These are phyloP conservation scores for Turritopsis rubra DNA, from an alignment of 30 jellyfish, hydroid and myxozoan species.

Conservation along the genomic window DNA sequence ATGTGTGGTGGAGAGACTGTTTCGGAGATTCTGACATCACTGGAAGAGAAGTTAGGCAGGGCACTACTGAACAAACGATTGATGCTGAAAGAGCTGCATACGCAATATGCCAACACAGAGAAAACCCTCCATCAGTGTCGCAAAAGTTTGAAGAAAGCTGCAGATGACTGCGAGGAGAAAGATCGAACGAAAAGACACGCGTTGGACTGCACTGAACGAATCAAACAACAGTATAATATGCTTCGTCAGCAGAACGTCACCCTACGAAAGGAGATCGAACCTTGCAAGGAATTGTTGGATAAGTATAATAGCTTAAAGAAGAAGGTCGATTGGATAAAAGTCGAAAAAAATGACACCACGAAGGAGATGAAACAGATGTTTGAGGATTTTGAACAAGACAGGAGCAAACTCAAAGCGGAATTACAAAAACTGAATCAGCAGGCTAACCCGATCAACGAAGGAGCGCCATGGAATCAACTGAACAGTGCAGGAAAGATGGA, in stretches of 20 bases:
- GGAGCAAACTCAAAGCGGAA: background rate
- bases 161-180: conserved; percentile 7
- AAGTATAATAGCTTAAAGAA: background rate
- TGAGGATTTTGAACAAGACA: background rate
- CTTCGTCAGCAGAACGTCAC: background rate
- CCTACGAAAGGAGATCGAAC: background rate
- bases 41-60: background rate
- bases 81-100: background rate
- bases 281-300: background rate
- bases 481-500: background rate
- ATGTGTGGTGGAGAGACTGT: background rate
- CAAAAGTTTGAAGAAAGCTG: background rate
- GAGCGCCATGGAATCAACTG: background rate
- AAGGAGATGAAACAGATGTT: conserved; percentile 11
- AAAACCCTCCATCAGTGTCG: background rate
- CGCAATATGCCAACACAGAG: background rate
- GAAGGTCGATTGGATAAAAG: background rate
- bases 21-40: background rate
- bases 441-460: background rate
- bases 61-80: background rate
- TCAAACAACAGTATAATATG: background rate
- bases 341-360: conserved; percentile 5
- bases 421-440: background rate
- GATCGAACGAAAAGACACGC: background rate
- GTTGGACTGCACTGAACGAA: background rate